Evolutionary conservation across 2,888 invertebrate species (phyloP).

Genomic region (Drosophila mettleri): DNA sequence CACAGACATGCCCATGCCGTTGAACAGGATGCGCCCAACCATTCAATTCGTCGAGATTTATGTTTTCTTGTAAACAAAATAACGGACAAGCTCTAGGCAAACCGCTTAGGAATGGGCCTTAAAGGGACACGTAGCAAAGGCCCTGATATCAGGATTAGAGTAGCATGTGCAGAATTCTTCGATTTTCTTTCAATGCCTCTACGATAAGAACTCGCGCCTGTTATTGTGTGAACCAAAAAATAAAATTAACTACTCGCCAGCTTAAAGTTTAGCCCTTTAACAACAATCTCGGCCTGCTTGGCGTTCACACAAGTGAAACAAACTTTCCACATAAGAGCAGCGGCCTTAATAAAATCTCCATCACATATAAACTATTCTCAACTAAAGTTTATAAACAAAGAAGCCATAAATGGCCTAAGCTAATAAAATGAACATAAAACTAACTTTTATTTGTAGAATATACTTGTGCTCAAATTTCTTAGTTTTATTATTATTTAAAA

Average conservation of each 20-base stretch:
- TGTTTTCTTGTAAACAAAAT: slow-evolving; percentile 79
- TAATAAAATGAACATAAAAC: slow-evolving; percentile 23
- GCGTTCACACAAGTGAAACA: slow-evolving; percentile 1
- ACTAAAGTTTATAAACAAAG: slow-evolving; percentile 3
- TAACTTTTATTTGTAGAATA: not conserved
- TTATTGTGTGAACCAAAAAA: slow-evolving; percentile 16
- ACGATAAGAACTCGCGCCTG: slow-evolving; percentile 4
- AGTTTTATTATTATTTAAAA: not conserved
- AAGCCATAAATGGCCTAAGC: not conserved
- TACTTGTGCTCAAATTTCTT: not conserved
- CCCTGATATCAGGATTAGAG: slow-evolving; percentile 68
- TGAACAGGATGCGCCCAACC: slow-evolving; percentile 18
- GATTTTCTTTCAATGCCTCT: slow-evolving; percentile 44
- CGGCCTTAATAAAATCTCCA: not conserved
- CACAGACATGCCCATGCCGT: slow-evolving; percentile 57
- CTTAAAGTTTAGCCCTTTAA: slow-evolving; percentile 15
- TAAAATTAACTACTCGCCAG: slow-evolving; percentile 71
- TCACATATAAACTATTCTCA: not conserved
- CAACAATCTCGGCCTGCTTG: not conserved
- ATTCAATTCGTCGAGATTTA: slow-evolving; percentile 65
- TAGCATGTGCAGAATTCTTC: slow-evolving; percentile 57
- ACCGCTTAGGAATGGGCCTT: slow-evolving; percentile 22
- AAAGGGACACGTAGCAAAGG: slow-evolving; percentile 49
- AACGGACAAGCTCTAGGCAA: slow-evolving; percentile 72
- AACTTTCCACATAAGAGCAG: slow-evolving; percentile 1